A percentile compares a stretch with the other conserved stretches of the same genome.
Conservation (phyloP, 2,113 vertebrate genomes). For the Oreochromis spilurus region DNA sequence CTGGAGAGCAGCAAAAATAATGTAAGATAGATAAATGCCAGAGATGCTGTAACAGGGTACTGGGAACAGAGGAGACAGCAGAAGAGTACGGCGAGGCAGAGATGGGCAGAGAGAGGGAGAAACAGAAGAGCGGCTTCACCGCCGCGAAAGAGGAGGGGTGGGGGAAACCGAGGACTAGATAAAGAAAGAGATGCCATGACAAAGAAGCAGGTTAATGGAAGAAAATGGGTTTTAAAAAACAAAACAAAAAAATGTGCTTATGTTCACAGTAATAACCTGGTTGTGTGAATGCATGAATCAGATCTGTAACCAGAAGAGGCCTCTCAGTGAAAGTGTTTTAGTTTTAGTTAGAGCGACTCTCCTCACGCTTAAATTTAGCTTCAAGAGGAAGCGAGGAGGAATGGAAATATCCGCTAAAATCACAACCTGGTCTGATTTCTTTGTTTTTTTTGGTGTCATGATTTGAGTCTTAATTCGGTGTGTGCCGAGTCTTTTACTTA, state of each 20-base stretch:
- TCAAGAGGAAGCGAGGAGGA: not conserved
- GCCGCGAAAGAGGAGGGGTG: not conserved
- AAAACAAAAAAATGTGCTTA: not conserved
- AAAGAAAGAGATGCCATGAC: not conserved
- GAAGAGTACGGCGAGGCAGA: not conserved
- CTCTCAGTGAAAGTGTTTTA: not conserved
- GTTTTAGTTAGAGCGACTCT: not conserved
- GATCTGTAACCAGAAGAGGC: not conserved
- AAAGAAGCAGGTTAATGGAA: not conserved
- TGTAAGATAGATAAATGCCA: slow-evolving; percentile 52
- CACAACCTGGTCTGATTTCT: not conserved
- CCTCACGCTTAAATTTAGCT: not conserved
- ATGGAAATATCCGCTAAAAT: not conserved
- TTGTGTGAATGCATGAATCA: not conserved
- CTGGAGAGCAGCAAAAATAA: slow-evolving; percentile 41
- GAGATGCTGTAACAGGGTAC: slow-evolving; percentile 35
- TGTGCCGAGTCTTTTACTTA: not conserved
- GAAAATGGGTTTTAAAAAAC: not conserved
- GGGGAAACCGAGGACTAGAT: not conserved
- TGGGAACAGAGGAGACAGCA: slow-evolving; percentile 25
- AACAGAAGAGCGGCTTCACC: not conserved
- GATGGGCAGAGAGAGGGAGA: slow-evolving; percentile 1
- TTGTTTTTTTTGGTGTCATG: not conserved
- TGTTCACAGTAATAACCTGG: not conserved
- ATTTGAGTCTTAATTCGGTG: not conserved